Base-by-base conservation (phyloP, 2,113 vertebrate species). In the Ochotona princeps region DNA sequence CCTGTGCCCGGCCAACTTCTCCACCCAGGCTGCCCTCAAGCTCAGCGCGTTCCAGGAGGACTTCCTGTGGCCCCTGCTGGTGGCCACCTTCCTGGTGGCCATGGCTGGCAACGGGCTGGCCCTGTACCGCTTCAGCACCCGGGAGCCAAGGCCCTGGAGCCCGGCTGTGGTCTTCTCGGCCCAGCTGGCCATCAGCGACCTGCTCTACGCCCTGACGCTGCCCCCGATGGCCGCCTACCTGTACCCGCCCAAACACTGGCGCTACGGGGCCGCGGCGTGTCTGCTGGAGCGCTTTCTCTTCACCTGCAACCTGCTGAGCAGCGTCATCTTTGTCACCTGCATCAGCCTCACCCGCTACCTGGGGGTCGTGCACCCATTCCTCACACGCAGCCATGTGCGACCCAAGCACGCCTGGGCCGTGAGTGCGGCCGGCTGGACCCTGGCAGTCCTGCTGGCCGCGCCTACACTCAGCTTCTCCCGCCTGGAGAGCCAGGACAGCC, bases 331-430 rank as follows among this genome's bases (percentile, higher is more conserved):
- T 94, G 96, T 99, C 96, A 98, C 98, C 94, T 98, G 97, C 72
- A 99, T 99, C 96, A 98, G 98, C 65, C 96, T 99, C 26, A 98
- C 98, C 96, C 97, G 98, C 20, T 99, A 98, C 14, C 38, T 99
- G 47, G 98, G 97, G 35, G 90, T 99, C 0, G 97, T 96, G 0
- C 97, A 98, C 44, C 99, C 99, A 1, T 98, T 99, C 87, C 97
- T 89, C 17, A 79, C 96, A 95, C 98, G 80, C 3, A 97, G 96
- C 0, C 70, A 97, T 2, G 91, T 99, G 8, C 67, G 14, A 0
- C 97, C 98, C 0, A 89, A 32, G 20, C 98, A 98, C 0, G 97
- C 97, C 93, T 98, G 98, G 94, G 85, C 63, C 0, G 15, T 91
- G 60, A 98, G 98, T 0, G 75, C 95, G 0, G 1, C 85, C 0